Evolutionary conservation across 2,797 vertebrate species (phyloP).

Genomic region (Manis crassicaudata): DNA sequence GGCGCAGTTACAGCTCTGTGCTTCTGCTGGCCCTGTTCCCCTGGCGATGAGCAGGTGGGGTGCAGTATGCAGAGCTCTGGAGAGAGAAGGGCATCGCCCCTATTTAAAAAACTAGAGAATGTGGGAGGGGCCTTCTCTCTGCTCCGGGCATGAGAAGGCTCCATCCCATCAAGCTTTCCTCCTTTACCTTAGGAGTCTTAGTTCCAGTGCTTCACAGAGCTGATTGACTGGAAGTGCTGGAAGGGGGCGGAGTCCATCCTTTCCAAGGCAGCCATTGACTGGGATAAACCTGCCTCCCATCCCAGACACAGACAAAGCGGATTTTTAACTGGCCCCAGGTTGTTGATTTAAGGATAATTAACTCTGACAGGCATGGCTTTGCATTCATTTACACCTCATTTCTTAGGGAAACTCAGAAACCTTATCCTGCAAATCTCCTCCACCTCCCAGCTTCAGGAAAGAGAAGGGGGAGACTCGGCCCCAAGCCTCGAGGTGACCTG

Average conservation of each 20-base stretch:
- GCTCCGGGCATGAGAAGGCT: background rate
- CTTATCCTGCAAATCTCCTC: background rate
- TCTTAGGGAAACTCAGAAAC: background rate
- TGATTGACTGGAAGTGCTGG: background rate
- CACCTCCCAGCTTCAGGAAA: background rate
- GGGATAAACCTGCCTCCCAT: background rate
- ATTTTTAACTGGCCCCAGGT: background rate
- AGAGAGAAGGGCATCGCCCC: background rate
- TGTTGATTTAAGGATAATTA: background rate
- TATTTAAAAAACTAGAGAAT: background rate
- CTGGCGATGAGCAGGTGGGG: background rate
- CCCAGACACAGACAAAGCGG: background rate
- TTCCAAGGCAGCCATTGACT: background rate
- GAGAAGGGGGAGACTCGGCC: background rate
- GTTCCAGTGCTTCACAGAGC: background rate
- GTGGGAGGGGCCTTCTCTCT: background rate
- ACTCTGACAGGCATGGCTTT: background rate
- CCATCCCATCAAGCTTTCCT: fast-evolving
- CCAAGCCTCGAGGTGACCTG: background rate
- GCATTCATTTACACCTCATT: background rate
- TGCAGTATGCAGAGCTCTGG: background rate
- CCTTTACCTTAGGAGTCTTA: background rate
- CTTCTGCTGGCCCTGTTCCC: background rate
- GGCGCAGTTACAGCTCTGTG: background rate
- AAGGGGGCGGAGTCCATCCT: background rate